Conservation (phyloP, 2,113 vertebrate genomes). For the Synodontis membranacea region DNA sequence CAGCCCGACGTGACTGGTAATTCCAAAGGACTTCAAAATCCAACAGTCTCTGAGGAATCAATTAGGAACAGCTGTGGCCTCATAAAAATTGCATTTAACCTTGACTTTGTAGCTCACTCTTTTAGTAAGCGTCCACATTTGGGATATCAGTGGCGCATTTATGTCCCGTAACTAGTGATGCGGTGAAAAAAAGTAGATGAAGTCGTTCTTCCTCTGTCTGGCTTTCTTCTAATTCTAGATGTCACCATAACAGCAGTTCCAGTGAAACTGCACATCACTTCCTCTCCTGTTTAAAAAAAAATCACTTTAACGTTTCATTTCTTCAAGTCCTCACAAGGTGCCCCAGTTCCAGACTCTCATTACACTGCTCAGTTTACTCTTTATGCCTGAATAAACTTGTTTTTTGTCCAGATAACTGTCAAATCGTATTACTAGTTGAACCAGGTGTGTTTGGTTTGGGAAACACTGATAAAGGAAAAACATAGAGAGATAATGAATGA, state of each 20-base stretch:
- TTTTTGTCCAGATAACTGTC: not conserved
- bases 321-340: not conserved
- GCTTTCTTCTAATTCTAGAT: not conserved
- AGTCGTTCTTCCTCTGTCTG: not conserved
- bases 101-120: slow-evolving; percentile 41
- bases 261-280: not conserved
- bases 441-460: slow-evolving; percentile 1
- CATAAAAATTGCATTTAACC: slow-evolving; percentile 58
- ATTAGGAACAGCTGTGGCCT: slow-evolving; percentile 44
- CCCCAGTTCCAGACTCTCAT: not conserved
- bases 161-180: not conserved
- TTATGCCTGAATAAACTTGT: slow-evolving; percentile 4
- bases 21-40: slow-evolving; percentile 33
- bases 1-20: not conserved
- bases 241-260: not conserved
- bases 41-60: slow-evolving; percentile 41
- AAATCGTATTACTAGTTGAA: not conserved
- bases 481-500: not conserved
- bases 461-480: not conserved
- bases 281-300: not conserved
- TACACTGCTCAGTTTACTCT: not conserved
- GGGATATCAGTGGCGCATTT: slow-evolving; percentile 36
- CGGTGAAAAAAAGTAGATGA: too few species aligned
- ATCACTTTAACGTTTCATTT: not conserved
- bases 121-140: slow-evolving; percentile 36